phyloP scores from a whole-genome alignment of 2,888 invertebrate genomes.

The Cantharis nigra region DNA sequence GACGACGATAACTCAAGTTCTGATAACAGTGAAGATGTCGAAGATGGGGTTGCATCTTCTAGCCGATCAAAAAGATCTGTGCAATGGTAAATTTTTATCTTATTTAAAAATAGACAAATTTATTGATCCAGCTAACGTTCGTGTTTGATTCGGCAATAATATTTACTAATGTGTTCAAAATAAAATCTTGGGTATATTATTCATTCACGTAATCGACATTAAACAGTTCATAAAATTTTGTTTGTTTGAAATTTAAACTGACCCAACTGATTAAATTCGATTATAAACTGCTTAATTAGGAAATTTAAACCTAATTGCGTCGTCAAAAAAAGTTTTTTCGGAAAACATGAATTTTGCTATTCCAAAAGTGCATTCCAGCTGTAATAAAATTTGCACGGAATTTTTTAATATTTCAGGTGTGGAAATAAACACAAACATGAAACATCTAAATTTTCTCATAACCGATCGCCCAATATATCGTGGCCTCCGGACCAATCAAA shows the following conservation, averaged over 20 bases:
- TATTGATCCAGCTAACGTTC: not conserved
- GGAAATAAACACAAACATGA: not conserved
- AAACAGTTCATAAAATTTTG: not conserved
- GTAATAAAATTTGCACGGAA: too few relatives aligned
- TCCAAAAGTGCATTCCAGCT: too few relatives aligned
- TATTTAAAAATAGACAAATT: slow-evolving; percentile 10
- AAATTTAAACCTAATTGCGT: not conserved
- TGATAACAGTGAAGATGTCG: slow-evolving; percentile 29
- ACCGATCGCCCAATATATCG: slow-evolving; percentile 32
- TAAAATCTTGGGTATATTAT: not conserved
- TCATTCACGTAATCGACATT: not conserved
- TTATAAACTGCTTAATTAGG: not conserved
- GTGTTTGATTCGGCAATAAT: not conserved
- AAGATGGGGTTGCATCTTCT: slow-evolving; percentile 10
- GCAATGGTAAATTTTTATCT: slow-evolving; percentile 22
- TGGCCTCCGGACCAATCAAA: slow-evolving; percentile 45
- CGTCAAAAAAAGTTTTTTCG: not conserved
- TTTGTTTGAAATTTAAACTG: not conserved
- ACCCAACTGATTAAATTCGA: not conserved
- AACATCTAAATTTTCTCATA: not conserved
- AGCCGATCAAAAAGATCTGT: slow-evolving; percentile 17
- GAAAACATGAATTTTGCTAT: not conserved
- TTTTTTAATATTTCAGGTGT: not conserved
- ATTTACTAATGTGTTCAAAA: not conserved
- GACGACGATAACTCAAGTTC: slow-evolving; percentile 26